phyloP scores from a whole-genome alignment of 2,888 invertebrate genomes.

The Physocephala rufipes region DNA sequence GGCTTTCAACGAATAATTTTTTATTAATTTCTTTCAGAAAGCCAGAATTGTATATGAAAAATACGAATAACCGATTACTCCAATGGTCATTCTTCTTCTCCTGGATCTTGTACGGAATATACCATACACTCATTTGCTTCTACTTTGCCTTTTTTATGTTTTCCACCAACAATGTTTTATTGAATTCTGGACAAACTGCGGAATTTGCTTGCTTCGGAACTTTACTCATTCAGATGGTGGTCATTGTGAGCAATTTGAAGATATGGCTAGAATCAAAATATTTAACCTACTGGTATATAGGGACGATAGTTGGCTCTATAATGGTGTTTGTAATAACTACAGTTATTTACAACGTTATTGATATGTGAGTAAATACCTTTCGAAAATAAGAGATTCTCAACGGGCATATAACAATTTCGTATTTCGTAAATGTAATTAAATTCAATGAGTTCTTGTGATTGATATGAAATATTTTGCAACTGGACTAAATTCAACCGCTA shows the following conservation, averaged over 20 bases:
- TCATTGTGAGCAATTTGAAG: constrained; percentile 71
- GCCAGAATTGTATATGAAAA: constrained; percentile 75
- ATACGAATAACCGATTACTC: constrained; percentile 72
- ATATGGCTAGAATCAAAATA: constrained; percentile 72
- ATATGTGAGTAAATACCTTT: constrained; percentile 71
- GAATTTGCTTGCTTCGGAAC: constrained; percentile 72
- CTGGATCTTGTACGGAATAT: constrained; percentile 72
- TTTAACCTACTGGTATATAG: constrained; percentile 69
- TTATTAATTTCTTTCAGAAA: constrained; percentile 65
- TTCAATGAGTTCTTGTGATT: too few species aligned
- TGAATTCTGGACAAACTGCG: constrained; percentile 67
- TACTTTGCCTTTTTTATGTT: constrained; percentile 67
- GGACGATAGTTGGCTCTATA: constrained; percentile 69
- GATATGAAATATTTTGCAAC: too few species aligned
- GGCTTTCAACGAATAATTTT: not conserved
- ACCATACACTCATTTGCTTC: constrained; percentile 75
- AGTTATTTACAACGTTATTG: constrained; percentile 69
- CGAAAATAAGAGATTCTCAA: not conserved
- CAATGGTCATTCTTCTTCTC: constrained; percentile 71
- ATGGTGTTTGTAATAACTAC: constrained; percentile 69
- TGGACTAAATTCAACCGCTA: too few species aligned
- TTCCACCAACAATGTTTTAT: constrained; percentile 66
- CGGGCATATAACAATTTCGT: not conserved
- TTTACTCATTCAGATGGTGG: constrained; percentile 69
- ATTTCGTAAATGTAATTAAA: not conserved